These are phyloP conservation scores for Cheilosia grossa DNA, from an alignment of 2,888 invertebrate species.

Conservation along the genomic window DNA sequence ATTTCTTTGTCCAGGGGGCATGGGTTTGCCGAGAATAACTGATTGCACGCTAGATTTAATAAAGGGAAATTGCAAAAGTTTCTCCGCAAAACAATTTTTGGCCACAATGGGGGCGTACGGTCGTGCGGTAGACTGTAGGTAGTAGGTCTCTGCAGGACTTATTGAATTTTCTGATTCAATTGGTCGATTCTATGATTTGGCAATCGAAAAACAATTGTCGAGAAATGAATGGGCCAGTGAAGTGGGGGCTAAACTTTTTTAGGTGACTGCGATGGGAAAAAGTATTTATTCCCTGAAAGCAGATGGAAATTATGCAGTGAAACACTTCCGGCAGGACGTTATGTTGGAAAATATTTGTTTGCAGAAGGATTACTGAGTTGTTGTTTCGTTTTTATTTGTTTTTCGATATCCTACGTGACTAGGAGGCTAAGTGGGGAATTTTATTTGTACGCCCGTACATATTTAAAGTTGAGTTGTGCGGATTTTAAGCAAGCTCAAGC, in stretches of 20 bases:
- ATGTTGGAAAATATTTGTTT: background rate
- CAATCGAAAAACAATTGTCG: constrained; percentile 49
- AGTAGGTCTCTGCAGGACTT: constrained; percentile 26
- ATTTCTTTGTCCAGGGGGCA: background rate
- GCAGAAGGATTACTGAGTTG: constrained; percentile 20
- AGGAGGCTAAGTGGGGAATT: background rate
- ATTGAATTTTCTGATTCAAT: constrained; percentile 62
- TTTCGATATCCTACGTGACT: constrained; percentile 23
- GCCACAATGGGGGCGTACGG: constrained; percentile 48
- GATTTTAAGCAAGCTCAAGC: background rate
- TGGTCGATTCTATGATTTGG: constrained; percentile 35
- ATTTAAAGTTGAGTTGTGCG: constrained; percentile 15
- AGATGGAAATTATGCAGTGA: constrained; percentile 2
- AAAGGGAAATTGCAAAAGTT: constrained; percentile 69
- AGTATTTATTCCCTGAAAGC: background rate
- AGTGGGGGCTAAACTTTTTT: constrained; percentile 6
- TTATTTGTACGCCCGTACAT: background rate
- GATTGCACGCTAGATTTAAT: constrained; percentile 61
- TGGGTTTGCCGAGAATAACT: background rate
- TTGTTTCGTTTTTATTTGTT: background rate
- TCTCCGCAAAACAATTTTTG: constrained; percentile 42
- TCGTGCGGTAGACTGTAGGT: constrained; percentile 3
- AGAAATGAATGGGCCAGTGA: constrained; percentile 25
- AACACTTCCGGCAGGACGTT: constrained; percentile 7
- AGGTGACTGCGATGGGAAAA: background rate